These are phyloP conservation scores for Crocidura indochinensis DNA, from an alignment of 2,797 vertebrate genomes.

Conservation along the genomic window DNA sequence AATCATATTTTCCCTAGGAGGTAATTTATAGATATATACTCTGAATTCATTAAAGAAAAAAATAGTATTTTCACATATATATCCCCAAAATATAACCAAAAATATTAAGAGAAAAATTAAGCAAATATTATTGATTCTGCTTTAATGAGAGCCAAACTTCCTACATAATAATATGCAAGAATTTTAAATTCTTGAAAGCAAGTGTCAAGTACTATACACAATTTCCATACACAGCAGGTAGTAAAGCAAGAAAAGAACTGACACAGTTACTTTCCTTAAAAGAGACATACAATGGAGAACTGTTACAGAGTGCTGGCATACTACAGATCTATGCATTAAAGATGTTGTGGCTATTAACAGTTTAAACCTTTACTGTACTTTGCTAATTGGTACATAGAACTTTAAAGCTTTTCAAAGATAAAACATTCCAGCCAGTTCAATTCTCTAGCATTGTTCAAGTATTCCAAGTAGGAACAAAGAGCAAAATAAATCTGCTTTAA, in stretches of 20 bases:
- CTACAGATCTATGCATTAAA: slow-evolving; percentile 85
- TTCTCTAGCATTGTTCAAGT: slow-evolving; percentile 83
- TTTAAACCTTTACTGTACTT: slow-evolving; percentile 90
- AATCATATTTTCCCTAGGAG: slow-evolving; percentile 58
- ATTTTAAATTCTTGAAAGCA: slow-evolving; percentile 87
- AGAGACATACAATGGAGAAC: slow-evolving; percentile 87
- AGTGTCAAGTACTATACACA: slow-evolving; percentile 87
- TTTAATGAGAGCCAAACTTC: slow-evolving; percentile 80
- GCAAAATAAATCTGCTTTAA: slow-evolving; percentile 83
- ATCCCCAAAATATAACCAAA: slow-evolving; percentile 51
- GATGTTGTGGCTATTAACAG: slow-evolving; percentile 89
- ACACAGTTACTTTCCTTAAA: slow-evolving; percentile 87
- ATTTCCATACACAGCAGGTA: slow-evolving; percentile 90
- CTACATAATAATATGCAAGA: slow-evolving; percentile 83
- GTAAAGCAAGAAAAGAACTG: slow-evolving; percentile 87
- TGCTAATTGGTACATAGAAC: slow-evolving; percentile 89
- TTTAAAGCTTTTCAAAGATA: slow-evolving; percentile 87
- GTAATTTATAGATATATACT: slow-evolving; percentile 14
- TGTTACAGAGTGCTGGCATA: slow-evolving; percentile 84
- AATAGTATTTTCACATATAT: slow-evolving; percentile 59
- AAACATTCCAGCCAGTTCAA: slow-evolving; percentile 83
- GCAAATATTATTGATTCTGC: slow-evolving; percentile 79
- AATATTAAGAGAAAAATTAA: slow-evolving; percentile 65
- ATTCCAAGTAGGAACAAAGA: slow-evolving; percentile 79
- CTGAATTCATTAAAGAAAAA: slow-evolving; percentile 47